phyloP scores from a whole-genome alignment of 2,797 vertebrate species.

The Thripadectes ignobilis region DNA sequence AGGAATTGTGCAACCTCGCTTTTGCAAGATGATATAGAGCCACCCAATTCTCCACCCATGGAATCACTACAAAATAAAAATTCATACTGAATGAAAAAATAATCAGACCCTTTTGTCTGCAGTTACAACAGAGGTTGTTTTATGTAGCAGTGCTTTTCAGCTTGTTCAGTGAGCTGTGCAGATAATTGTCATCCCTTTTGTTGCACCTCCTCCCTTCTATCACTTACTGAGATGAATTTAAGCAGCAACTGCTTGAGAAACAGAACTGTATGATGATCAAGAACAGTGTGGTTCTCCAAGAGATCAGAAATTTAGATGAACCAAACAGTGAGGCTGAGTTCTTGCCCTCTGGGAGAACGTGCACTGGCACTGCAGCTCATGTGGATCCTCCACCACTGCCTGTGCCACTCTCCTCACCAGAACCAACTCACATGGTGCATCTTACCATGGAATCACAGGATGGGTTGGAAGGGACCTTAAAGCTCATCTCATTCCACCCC shows the following conservation, averaged over 20 bases:
- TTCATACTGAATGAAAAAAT: neutral
- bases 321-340: slow-evolving; percentile 24
- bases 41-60: neutral
- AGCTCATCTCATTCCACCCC: neutral
- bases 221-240: neutral
- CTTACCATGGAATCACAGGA: rapidly evolving
- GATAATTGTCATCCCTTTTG: neutral
- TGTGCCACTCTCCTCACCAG: neutral
- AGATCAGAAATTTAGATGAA: slow-evolving; percentile 11
- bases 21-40: neutral
- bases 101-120: neutral
- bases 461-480: neutral
- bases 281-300: neutral
- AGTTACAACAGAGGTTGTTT: neutral
- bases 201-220: rapidly evolving
- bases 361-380: neutral
- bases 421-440: neutral
- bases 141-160: neutral
- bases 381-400: neutral
- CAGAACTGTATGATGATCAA: neutral
- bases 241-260: neutral
- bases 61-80: neutral
- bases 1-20: neutral
- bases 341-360: neutral
- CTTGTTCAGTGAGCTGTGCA: neutral